Evolutionary conservation across 2,888 invertebrate species (phyloP), one percentile per base, ranked within the genome.

Genomic region (Meta bourneti): DNA sequence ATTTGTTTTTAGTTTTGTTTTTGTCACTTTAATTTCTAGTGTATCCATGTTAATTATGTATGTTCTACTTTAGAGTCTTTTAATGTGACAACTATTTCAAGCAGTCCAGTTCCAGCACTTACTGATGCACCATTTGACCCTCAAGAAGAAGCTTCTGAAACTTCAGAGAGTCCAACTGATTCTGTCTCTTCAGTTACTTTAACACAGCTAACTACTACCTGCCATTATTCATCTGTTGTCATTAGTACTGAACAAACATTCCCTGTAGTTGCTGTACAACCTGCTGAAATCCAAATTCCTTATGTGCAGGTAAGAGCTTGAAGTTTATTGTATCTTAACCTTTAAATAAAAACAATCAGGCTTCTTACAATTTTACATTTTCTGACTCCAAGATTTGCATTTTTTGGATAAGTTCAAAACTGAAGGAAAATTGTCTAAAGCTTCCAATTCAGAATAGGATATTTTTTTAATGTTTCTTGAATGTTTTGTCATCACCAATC

Each of bases 11-110:
- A 34, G 34, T n/a, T n/a, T n/a, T n/a, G n/a, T n/a, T 34, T 34
- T 34, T 34, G 34, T 34, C 4, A 34, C 34, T 34, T 34, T 34
- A 34, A 34, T 34, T 34, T 34, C 34, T 34, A 34, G 34, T 4
- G 34, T 34, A 34, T 34, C 34, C 34, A 34, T 34, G 34, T 34
- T 34, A 34, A 34, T 34, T 4, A 34, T 34, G 34, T 4, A 34
- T 34, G 34, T 34, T 79, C 13, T 52, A 19, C 70, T 84, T n/a
- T 49, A 92, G 92, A 92, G 71, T 92, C 92, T 54, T 92, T 92
- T 20, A 92, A 90, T 79, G 88, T 92, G 20, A 92, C 92, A 16
- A 92, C 86, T 20, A 88, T 92, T 20, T 92, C 92, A 70, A 90
- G 83, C 77, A 83, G 83, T 80, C 77, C 78, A 52, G 48, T 82